A percentile compares a stretch with the other conserved stretches of the same genome.
These are phyloP conservation scores for Pedetes capensis DNA, from an alignment of 2,113 vertebrate genomes.

Conservation along the genomic window DNA sequence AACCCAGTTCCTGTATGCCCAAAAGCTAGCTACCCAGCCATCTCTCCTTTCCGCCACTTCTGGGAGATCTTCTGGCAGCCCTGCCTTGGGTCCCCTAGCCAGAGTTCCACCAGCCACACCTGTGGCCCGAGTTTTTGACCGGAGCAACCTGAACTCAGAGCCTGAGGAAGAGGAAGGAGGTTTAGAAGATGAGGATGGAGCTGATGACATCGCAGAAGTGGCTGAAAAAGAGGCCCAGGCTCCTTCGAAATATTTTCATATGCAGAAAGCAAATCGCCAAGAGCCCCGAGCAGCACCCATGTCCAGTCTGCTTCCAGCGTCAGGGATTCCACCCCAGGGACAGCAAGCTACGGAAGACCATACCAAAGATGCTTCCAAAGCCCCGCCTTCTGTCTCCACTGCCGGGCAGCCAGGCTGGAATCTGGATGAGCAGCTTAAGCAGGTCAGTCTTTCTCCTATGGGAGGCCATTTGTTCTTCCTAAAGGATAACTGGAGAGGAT, in stretches of 20 bases:
- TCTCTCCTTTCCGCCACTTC: slow-evolving; percentile 86
- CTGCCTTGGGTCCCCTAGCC: slow-evolving; percentile 78
- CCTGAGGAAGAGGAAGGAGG: slow-evolving; percentile 87
- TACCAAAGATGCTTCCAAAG: slow-evolving; percentile 84
- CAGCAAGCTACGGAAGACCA: slow-evolving; percentile 87
- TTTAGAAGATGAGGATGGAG: slow-evolving; percentile 84
- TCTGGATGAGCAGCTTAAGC: slow-evolving; percentile 90
- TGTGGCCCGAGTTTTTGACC: slow-evolving; percentile 75
- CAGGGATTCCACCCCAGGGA: slow-evolving; percentile 65
- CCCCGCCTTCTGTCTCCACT: slow-evolving; percentile 76
- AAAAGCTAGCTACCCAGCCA: slow-evolving; percentile 89
- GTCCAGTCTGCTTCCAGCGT: slow-evolving; percentile 72
- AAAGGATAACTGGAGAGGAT: background rate
- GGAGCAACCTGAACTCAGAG: slow-evolving; percentile 87
- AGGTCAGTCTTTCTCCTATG: slow-evolving; percentile 85
- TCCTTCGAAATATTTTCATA: slow-evolving; percentile 87
- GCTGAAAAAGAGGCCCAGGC: slow-evolving; percentile 77
- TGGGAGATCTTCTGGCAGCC: slow-evolving; percentile 80
- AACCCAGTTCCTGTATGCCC: slow-evolving; percentile 89
- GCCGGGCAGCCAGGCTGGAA: slow-evolving; percentile 87
- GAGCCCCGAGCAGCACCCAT: slow-evolving; percentile 78
- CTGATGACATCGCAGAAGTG: slow-evolving; percentile 78
- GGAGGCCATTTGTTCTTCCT: background rate
- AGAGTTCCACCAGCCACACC: slow-evolving; percentile 80
- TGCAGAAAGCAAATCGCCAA: slow-evolving; percentile 84